Percentiles rank a stretch among this genome's conserved stretches.
phyloP scores from a whole-genome alignment of 2,888 invertebrate genomes.

The Sisyra nigra region DNA sequence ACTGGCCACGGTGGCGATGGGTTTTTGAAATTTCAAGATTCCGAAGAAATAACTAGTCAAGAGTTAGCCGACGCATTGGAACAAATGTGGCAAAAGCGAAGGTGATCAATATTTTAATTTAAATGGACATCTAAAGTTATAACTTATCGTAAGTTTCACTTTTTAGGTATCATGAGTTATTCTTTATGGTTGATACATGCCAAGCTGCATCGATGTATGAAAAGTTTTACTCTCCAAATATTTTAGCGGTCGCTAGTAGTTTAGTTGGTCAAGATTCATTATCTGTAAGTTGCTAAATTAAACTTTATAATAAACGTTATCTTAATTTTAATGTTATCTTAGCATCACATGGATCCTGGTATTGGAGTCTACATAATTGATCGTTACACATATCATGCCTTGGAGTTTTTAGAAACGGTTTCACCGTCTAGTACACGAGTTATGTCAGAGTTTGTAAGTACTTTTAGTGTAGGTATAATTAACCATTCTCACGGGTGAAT shows the following conservation, averaged over 20 bases:
- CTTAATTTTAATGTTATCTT: slow-evolving; percentile 22
- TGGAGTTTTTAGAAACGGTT: slow-evolving; percentile 90
- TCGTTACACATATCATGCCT: slow-evolving; percentile 91
- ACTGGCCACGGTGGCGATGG: slow-evolving; percentile 98
- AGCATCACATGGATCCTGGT: slow-evolving; percentile 97
- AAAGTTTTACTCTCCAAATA: slow-evolving; percentile 95
- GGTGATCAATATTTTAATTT: slow-evolving; percentile 31
- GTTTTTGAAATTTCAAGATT: slow-evolving; percentile 97
- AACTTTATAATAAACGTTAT: not conserved
- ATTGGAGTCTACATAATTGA: slow-evolving; percentile 99
- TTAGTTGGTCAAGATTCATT: slow-evolving; percentile 96
- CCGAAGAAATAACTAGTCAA: slow-evolving; percentile 95
- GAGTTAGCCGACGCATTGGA: slow-evolving; percentile 97
- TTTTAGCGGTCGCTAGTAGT: slow-evolving; percentile 93
- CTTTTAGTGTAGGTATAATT: slow-evolving; percentile 8
- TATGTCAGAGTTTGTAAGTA: slow-evolving; percentile 88
- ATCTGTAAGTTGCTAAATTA: slow-evolving; percentile 52
- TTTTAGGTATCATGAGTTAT: slow-evolving; percentile 87
- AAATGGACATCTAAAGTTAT: too few relatives aligned
- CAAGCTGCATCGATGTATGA: slow-evolving; percentile 98
- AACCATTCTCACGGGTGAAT: too few relatives aligned
- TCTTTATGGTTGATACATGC: slow-evolving; percentile 98
- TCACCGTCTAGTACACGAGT: slow-evolving; percentile 73
- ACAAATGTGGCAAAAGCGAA: slow-evolving; percentile 98
- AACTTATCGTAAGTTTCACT: too few relatives aligned